These are phyloP conservation scores for Pogoniulus pusillus DNA, from an alignment of 2,797 vertebrate genomes.

Conservation along the genomic window DNA sequence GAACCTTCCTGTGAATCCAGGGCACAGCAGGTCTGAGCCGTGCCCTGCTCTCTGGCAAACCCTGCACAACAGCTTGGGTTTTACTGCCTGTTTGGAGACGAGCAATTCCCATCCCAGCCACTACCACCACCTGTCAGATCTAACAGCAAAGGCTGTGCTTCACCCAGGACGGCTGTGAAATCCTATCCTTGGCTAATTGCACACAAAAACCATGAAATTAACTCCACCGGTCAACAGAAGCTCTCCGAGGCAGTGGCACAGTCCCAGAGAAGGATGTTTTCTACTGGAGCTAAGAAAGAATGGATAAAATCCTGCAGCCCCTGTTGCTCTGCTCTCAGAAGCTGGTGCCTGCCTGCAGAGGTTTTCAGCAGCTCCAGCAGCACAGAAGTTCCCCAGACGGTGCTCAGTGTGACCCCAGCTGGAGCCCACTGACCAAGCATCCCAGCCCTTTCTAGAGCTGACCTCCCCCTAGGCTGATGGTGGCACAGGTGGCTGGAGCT, in stretches of 20 bases:
- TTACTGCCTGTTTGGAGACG: neutral
- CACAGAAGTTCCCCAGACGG: neutral
- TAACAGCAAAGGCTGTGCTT: neutral
- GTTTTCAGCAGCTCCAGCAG: neutral
- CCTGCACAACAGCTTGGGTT: neutral
- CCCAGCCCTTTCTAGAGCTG: too few relatives aligned
- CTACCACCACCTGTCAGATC: neutral
- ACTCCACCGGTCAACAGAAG: neutral
- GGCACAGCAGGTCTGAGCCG: neutral
- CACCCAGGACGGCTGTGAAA: neutral
- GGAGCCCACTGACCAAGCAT: fast-evolving
- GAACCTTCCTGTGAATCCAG: neutral
- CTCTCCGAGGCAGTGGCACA: neutral
- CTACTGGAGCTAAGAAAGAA: constrained; percentile 23
- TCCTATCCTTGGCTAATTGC: neutral
- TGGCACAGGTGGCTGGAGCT: neutral
- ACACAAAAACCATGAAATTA: neutral
- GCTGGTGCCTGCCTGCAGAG: neutral
- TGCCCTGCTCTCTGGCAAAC: neutral
- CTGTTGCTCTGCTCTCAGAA: neutral
- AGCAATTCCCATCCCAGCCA: neutral
- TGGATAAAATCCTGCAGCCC: neutral
- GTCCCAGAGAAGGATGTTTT: neutral
- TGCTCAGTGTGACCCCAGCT: neutral
- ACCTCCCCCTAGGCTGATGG: too few relatives aligned